A percentile compares a stretch with the other conserved stretches of the same genome.
Evolutionary conservation across 2,888 invertebrate species (phyloP).

Genomic region (Panzeria rudis): DNA sequence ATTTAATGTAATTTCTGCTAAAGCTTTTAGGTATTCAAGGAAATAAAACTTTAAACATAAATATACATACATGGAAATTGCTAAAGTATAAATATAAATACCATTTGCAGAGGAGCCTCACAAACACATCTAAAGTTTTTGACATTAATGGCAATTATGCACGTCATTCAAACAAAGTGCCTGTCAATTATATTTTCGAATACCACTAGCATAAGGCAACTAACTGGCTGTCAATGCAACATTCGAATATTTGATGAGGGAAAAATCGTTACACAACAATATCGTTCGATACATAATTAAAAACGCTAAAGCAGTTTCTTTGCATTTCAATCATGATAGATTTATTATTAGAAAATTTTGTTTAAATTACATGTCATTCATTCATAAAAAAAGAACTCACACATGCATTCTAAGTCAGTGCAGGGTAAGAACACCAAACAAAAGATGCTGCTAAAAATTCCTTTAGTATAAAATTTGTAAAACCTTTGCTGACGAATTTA

Average conservation of each 20-base stretch:
- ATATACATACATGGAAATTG: too few species aligned
- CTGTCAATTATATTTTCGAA: constrained; percentile 71
- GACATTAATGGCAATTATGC: constrained; percentile 73
- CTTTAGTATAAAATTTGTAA: neutral
- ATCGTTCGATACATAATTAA: constrained; percentile 45
- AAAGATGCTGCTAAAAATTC: neutral
- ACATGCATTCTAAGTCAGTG: neutral
- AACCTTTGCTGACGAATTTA: neutral
- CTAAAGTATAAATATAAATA: too few species aligned
- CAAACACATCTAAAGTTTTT: constrained; percentile 53
- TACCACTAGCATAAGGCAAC: constrained; percentile 59
- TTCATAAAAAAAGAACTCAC: constrained; percentile 1
- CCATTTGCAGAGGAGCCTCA: constrained; percentile 7
- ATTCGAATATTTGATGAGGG: constrained; percentile 63
- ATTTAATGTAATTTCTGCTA: too few species aligned
- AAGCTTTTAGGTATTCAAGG: too few species aligned
- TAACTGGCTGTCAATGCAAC: constrained; percentile 73
- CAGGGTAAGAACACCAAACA: neutral
- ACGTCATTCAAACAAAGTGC: constrained; percentile 67
- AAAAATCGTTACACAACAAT: constrained; percentile 56
- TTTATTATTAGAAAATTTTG: constrained; percentile 67
- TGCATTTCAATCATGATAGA: constrained; percentile 43
- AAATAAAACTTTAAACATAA: too few species aligned
- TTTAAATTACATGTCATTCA: constrained; percentile 65
- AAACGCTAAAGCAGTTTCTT: constrained; percentile 24